Evolutionary conservation across 2,888 invertebrate genomes (phyloP).

Genomic region (Macrosoma leucophasiata): DNA sequence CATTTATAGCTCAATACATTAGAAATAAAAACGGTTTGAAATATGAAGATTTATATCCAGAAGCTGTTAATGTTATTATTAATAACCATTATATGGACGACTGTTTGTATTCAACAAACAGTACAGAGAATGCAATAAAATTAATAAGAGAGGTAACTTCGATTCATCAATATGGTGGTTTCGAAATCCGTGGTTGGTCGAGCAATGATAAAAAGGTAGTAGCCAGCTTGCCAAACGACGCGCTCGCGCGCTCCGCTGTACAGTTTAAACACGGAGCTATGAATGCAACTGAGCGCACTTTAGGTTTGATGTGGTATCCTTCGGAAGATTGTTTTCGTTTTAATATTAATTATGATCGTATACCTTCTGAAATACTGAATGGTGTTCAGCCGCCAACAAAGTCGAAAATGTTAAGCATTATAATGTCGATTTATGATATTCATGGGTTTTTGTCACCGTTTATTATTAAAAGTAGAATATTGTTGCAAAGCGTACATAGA

Average conservation of each 20-base stretch:
- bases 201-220: conserved; percentile 19
- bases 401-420: too few relatives aligned
- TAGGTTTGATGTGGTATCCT: conserved; percentile 23
- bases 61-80: too few relatives aligned
- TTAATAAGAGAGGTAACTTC: conserved; percentile 14
- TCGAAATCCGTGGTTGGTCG: conserved; percentile 19
- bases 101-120: too few relatives aligned
- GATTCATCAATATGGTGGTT: conserved; percentile 16
- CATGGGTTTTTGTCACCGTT: too few relatives aligned
- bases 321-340: conserved; percentile 18
- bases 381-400: conserved; percentile 15
- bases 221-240: conserved; percentile 9
- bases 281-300: too few relatives aligned
- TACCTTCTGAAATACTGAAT: conserved; percentile 8
- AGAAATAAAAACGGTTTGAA: conserved; percentile 11
- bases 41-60: too few relatives aligned
- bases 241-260: conserved; percentile 18
- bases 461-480: too few relatives aligned
- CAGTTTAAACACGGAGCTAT: conserved; percentile 16
- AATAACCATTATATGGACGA: too few relatives aligned
- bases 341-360: conserved; percentile 13
- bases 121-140: too few relatives aligned
- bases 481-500: conserved; percentile 19
- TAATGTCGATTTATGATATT: too few relatives aligned
- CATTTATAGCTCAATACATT: conserved; percentile 24